These are phyloP conservation scores for Micronisus gabar DNA, from an alignment of 2,113 vertebrate species.

Conservation along the genomic window DNA sequence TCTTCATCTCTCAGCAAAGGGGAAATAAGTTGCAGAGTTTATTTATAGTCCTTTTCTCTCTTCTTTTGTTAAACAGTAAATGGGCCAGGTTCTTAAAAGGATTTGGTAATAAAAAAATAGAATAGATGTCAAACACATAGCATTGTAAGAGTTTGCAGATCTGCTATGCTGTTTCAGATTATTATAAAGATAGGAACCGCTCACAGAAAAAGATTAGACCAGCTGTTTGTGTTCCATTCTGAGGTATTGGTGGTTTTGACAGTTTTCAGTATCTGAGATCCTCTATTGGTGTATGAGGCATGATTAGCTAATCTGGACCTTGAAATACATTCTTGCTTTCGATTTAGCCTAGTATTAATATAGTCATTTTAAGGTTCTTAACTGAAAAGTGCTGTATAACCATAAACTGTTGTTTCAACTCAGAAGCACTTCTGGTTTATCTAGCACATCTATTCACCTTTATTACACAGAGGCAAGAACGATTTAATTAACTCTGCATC, in stretches of 20 bases:
- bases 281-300: not conserved
- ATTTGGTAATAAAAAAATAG: conserved; percentile 32
- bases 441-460: not conserved
- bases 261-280: not conserved
- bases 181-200: not conserved
- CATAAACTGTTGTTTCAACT: not conserved
- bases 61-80: conserved; percentile 18
- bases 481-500: not conserved
- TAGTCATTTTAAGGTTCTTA: not conserved
- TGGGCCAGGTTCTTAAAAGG: conserved; percentile 40
- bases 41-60: conserved; percentile 14
- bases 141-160: not conserved
- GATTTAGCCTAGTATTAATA: not conserved
- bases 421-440: not conserved
- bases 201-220: not conserved
- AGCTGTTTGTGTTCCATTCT: not conserved
- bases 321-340: not conserved
- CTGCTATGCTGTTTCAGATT: not conserved
- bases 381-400: not conserved
- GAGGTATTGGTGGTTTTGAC: not conserved
- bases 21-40: conserved; percentile 40
- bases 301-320: not conserved
- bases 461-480: not conserved
- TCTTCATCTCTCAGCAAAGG: conserved; percentile 54
- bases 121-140: not conserved